phyloP scores from a whole-genome alignment of 2,888 invertebrate genomes.

The Diaprepes abbreviatus region DNA sequence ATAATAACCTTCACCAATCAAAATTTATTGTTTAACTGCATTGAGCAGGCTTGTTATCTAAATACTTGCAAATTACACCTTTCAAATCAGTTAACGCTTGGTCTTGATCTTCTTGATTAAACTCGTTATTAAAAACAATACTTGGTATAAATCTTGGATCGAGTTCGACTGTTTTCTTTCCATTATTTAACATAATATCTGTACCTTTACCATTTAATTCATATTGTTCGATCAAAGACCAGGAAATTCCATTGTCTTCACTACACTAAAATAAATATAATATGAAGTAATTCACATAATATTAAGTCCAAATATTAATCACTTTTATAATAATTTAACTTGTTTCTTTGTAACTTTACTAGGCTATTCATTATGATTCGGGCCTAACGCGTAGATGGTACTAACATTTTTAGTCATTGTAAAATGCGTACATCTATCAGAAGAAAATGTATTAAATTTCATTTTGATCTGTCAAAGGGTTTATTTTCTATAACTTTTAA shows the following conservation, averaged over 20 bases:
- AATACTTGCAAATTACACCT: conserved; percentile 48
- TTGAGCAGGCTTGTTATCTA: conserved; percentile 29
- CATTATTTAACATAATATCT: conserved; percentile 62
- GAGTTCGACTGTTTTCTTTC: conserved; percentile 63
- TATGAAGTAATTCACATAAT: too few species aligned
- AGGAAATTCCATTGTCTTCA: conserved; percentile 54
- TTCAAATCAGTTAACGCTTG: conserved; percentile 52
- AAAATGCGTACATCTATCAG: too few species aligned
- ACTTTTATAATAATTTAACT: too few species aligned
- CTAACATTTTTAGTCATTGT: too few species aligned
- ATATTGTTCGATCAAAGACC: conserved; percentile 58
- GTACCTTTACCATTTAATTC: conserved; percentile 57
- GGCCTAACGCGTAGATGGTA: too few species aligned
- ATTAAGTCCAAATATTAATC: too few species aligned
- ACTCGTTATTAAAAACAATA: conserved; percentile 64
- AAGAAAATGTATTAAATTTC: too few species aligned
- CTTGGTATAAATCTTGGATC: conserved; percentile 66
- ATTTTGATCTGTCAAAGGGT: too few species aligned
- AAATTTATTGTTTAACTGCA: background rate
- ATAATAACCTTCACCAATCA: too few species aligned
- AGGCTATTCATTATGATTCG: too few species aligned
- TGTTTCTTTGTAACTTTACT: too few species aligned
- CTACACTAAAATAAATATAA: conserved; percentile 68
- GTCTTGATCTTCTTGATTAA: conserved; percentile 47
- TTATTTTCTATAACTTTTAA: too few species aligned